phyloP scores from a whole-genome alignment of 2,113 vertebrate genomes.

The Gallinago paraguaiae region DNA sequence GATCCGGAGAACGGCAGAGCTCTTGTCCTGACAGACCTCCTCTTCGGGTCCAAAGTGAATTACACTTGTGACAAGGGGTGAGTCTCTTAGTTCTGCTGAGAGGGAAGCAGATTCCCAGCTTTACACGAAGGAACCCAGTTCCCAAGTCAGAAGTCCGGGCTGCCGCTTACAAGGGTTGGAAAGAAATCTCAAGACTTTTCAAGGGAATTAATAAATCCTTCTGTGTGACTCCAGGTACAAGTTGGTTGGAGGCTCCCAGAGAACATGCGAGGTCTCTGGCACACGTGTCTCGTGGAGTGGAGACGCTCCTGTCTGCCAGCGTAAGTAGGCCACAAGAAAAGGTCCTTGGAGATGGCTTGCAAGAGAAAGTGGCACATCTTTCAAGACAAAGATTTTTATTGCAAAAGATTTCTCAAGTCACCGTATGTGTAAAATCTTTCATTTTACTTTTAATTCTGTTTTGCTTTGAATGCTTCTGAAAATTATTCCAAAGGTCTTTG shows the following conservation, averaged over 20 bases:
- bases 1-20: slow-evolving; percentile 37
- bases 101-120: not conserved
- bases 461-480: not conserved
- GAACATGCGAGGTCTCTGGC: slow-evolving; percentile 43
- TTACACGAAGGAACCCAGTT: not conserved
- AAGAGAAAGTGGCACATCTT: not conserved
- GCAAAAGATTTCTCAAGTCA: not conserved
- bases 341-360: not conserved
- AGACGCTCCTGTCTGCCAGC: slow-evolving; percentile 33
- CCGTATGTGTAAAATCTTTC: not conserved
- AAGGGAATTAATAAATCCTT: not conserved
- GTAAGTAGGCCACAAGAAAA: slow-evolving; percentile 9
- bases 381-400: not conserved
- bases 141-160: not conserved
- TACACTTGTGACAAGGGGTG: slow-evolving; percentile 72
- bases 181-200: not conserved
- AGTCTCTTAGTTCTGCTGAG: not conserved
- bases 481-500: not conserved
- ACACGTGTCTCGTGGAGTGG: not conserved
- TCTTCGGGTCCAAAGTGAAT: slow-evolving; percentile 35
- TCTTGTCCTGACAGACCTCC: not conserved
- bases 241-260: slow-evolving; percentile 27
- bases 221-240: slow-evolving; percentile 37
- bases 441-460: not conserved
- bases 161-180: not conserved